Conservation (phyloP, 2,888 invertebrate genomes). For the Diarsia rubi region DNA sequence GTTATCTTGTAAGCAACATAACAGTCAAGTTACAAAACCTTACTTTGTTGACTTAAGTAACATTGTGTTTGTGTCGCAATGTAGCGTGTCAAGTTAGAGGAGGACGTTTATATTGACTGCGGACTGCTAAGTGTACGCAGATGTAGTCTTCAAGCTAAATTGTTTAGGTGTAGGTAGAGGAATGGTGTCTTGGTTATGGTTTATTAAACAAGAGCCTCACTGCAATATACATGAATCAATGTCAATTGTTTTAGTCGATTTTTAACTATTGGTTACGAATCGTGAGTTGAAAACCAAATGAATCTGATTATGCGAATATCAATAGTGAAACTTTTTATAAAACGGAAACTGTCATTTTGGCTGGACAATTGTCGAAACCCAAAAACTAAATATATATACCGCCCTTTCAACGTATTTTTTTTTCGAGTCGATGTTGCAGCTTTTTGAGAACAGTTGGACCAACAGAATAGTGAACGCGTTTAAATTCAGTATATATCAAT, state of each 20-base stretch:
- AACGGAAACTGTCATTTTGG: not conserved
- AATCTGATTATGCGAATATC: not conserved
- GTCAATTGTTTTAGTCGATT: not conserved
- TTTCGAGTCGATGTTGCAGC: not conserved
- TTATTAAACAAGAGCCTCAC: not conserved
- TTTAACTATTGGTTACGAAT: not conserved
- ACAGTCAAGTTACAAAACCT: constrained; percentile 40
- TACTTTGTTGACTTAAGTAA: constrained; percentile 29
- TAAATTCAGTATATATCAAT: not conserved
- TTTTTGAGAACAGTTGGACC: not conserved
- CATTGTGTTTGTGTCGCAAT: constrained; percentile 41
- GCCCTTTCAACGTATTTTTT: not conserved
- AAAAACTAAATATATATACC: not conserved
- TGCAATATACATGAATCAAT: not conserved
- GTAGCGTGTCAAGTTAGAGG: constrained; percentile 22
- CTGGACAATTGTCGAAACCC: not conserved
- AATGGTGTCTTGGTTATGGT: constrained; percentile 15
- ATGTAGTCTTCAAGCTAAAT: not conserved
- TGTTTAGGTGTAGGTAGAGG: not conserved
- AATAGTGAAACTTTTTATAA: not conserved
- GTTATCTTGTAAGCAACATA: constrained; percentile 25
- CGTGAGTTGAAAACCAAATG: not conserved
- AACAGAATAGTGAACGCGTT: not conserved
- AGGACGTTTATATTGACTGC: constrained; percentile 32
- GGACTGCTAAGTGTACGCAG: constrained; percentile 17